A percentile compares a stretch with the other conserved stretches of the same genome.
Evolutionary conservation across 2,113 vertebrate species (phyloP).

Genomic region (Piaya cayana): DNA sequence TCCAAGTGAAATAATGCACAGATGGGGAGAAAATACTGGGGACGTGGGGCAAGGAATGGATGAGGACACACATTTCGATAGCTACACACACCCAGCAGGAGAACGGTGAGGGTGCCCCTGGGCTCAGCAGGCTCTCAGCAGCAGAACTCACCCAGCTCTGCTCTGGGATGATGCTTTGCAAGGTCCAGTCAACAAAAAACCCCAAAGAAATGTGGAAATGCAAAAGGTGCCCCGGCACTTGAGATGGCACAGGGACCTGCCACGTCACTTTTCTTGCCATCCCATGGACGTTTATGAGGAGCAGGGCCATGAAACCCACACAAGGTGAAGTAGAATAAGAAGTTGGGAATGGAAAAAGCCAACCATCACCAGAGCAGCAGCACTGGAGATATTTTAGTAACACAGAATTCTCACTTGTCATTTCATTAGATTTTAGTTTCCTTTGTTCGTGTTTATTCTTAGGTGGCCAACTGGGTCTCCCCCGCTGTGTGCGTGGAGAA

Average conservation of each 20-base stretch:
- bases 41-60: neutral
- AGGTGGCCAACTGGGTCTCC: slow-evolving; percentile 13
- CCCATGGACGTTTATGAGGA: neutral
- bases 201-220: neutral
- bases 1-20: neutral
- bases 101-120: neutral
- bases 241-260: neutral
- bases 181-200: neutral
- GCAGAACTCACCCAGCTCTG: neutral
- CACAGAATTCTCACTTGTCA: slow-evolving; percentile 26
- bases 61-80: neutral
- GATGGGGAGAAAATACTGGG: neutral
- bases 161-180: neutral
- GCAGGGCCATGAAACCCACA: neutral
- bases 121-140: neutral
- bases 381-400: neutral
- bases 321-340: neutral
- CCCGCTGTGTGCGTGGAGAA: neutral
- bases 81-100: neutral
- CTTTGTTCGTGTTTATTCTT: slow-evolving; percentile 36
- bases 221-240: neutral
- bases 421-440: slow-evolving; percentile 24
- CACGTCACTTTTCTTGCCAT: neutral
- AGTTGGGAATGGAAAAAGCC: slow-evolving; percentile 11
- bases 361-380: neutral